Base-by-base conservation (phyloP, 2,113 vertebrate species). In the Mastomys coucha region DNA sequence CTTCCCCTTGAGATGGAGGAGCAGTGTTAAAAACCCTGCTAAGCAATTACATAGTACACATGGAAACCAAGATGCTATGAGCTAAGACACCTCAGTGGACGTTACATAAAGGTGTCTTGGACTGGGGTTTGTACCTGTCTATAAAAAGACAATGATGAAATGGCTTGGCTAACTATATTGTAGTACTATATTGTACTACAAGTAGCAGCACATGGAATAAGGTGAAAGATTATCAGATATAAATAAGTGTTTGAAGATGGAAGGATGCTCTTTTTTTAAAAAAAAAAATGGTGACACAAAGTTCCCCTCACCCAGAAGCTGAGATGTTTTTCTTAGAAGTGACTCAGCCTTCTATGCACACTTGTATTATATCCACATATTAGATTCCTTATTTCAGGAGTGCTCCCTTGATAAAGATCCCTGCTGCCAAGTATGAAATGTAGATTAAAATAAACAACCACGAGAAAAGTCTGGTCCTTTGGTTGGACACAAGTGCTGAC, bases 361-460 rank as follows among this genome's bases (percentile, higher is more conserved):
- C 39, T 60, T 85, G 19, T 45, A 39, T 91, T 31, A 42, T 31
- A 56, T 22, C n/a, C 3, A 0, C 76, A 77, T 67, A 77, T 85
- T 42, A 56, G 53, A 9, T 87, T 91, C 14, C 24, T 95, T 95
- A 85, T 42, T 65, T 89, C 16, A 11, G 13, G 39, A 80, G 49
- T 91, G 65, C 69, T 42, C 88, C 93, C 5, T 88, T 89, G 90
- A 80, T n/a, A 85, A 82, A 82, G 24, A 78, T 88, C 36, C 60
- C 20, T 84, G n/a, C 58, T 96, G 51, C 60, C 49, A 72, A n/a
- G 42, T 69, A 36, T 10, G 53, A 81, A 86, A 81, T 53, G 11
- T 19, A 31, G 89, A 92, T 92, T 77, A 91, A 89, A 95, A 93
- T 63, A 89, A 82, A 75, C 82, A 67, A 45, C 5, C 42, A 58